phyloP scores from a whole-genome alignment of 2,888 invertebrate species.

The Caenorhabditis sp. region DNA sequence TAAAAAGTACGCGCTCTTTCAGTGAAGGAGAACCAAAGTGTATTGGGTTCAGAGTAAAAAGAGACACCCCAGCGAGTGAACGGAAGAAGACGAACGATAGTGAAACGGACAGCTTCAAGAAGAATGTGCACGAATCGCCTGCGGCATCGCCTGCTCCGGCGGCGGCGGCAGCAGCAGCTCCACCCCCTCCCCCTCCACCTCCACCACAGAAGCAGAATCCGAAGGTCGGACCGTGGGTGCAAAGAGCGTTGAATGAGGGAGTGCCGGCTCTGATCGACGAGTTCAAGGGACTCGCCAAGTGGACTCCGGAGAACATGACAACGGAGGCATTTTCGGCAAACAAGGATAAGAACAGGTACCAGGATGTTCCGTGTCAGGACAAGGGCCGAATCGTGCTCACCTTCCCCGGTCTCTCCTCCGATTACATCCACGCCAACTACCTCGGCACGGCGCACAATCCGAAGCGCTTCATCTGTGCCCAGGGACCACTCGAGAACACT shows the following conservation, averaged over 20 bases:
- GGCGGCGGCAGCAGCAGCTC: no score
- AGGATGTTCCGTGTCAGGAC: conserved; percentile 68
- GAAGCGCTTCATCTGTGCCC: conserved; percentile 69
- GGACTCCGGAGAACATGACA: conserved; percentile 66
- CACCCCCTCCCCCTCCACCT: no score
- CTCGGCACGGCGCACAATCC: conserved; percentile 58
- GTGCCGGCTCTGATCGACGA: conserved; percentile 62
- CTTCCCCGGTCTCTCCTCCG: conserved; percentile 52
- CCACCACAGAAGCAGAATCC: no score
- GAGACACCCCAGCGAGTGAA: no score
- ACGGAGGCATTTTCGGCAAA: conserved; percentile 60
- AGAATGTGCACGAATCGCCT: no score
- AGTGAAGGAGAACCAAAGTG: no score
- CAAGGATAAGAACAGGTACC: conserved; percentile 61
- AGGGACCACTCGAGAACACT: conserved; percentile 63
- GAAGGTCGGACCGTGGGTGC: conserved; percentile 69
- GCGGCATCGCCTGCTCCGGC: no score
- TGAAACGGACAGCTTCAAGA: no score
- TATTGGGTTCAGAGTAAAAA: no score
- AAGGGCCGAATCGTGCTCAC: conserved; percentile 61
- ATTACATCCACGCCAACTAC: conserved; percentile 72
- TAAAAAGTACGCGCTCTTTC: no score
- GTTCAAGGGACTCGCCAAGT: conserved; percentile 65
- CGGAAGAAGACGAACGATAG: no score
- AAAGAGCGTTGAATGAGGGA: conserved; percentile 61